A percentile compares a stretch with the other conserved stretches of the same genome.
phyloP scores from a whole-genome alignment of 2,888 invertebrate species.

The Cenopis cana region DNA sequence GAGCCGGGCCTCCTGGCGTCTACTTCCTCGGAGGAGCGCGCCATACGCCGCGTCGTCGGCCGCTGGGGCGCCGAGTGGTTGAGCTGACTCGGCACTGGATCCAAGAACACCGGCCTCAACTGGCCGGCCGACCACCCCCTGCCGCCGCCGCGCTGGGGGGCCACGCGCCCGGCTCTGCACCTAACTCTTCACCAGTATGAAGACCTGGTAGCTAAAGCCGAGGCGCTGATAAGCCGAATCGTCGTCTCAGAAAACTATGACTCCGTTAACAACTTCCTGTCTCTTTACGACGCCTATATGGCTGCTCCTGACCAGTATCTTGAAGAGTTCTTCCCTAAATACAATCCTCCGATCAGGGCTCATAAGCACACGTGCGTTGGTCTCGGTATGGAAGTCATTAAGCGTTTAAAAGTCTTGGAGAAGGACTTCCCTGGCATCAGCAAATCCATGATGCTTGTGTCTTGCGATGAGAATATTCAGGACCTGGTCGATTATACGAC shows the following conservation, averaged over 20 bases:
- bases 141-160: constrained; percentile 79
- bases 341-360: constrained; percentile 92
- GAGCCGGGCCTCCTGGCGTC: constrained; percentile 67
- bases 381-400: constrained; percentile 92
- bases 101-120: constrained; percentile 62
- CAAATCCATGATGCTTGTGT: constrained; percentile 90
- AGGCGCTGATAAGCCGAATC: constrained; percentile 92
- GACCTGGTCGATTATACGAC: constrained; percentile 87
- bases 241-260: constrained; percentile 95
- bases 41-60: constrained; percentile 87
- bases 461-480: constrained; percentile 94
- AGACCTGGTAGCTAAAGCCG: constrained; percentile 92
- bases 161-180: constrained; percentile 85
- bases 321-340: constrained; percentile 91
- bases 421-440: constrained; percentile 89
- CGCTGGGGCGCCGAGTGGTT: constrained; percentile 98
- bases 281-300: constrained; percentile 88
- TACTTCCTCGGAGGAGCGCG: constrained; percentile 77
- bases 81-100: constrained; percentile 95
- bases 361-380: constrained; percentile 96
- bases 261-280: constrained; percentile 94
- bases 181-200: constrained; percentile 92
- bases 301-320: constrained; percentile 88
- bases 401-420: constrained; percentile 86
- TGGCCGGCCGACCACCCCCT: constrained; percentile 82